phyloP scores from a whole-genome alignment of 2,888 invertebrate genomes.

The Antheraea assamensis region DNA sequence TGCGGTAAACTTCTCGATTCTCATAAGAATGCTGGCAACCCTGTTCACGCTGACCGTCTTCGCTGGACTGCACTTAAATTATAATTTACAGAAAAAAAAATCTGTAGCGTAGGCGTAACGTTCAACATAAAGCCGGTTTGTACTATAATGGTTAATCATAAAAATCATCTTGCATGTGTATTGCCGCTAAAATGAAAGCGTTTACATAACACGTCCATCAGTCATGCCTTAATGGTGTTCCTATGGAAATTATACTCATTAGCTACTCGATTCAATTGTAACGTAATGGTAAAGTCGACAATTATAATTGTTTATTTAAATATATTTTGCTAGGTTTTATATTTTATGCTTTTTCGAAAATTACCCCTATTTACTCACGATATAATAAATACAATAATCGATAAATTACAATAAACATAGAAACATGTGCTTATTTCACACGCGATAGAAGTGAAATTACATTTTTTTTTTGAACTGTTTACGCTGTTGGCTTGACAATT shows the following conservation, averaged over 20 bases:
- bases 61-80: slow-evolving; percentile 25
- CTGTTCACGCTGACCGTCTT: background rate
- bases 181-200: slow-evolving; percentile 50
- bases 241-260: slow-evolving; percentile 73
- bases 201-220: slow-evolving; percentile 61
- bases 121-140: slow-evolving; percentile 59
- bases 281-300: slow-evolving; percentile 25
- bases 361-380: background rate
- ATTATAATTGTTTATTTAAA: slow-evolving; percentile 23
- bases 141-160: slow-evolving; percentile 61
- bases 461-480: no score
- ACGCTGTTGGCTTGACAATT: no score
- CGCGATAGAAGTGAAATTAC: no score
- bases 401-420: no score
- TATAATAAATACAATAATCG: no score
- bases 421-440: no score
- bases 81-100: slow-evolving; percentile 49
- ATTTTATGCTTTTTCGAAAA: no score
- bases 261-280: slow-evolving; percentile 59
- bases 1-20: background rate
- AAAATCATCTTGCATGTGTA: slow-evolving; percentile 50
- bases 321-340: background rate
- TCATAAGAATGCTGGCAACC: background rate
- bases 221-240: slow-evolving; percentile 67
- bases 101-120: slow-evolving; percentile 55